These are phyloP conservation scores for Exocentrus adspersus DNA, from an alignment of 2,888 invertebrate species.

Conservation along the genomic window DNA sequence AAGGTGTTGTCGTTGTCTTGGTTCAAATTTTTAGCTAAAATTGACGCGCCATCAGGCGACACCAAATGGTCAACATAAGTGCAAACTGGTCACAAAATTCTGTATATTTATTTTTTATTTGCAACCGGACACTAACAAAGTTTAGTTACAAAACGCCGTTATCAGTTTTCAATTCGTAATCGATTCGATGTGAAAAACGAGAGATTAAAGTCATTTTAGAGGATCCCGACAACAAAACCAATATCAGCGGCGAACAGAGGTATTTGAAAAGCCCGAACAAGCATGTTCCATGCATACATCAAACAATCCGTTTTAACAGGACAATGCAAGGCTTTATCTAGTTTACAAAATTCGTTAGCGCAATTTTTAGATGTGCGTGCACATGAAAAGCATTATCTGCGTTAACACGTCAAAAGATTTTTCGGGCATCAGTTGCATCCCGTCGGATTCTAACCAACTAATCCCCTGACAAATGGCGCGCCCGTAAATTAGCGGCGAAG, in stretches of 20 bases:
- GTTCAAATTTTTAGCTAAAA: too few species aligned
- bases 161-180: slow-evolving; percentile 11
- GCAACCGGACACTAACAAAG: not conserved
- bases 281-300: slow-evolving; percentile 32
- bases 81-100: too few species aligned
- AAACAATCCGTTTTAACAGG: slow-evolving; percentile 33
- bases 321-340: slow-evolving; percentile 21
- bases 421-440: not conserved
- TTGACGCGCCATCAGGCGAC: too few species aligned
- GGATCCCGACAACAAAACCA: slow-evolving; percentile 30
- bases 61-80: too few species aligned
- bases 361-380: slow-evolving; percentile 12
- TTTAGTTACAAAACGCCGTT: not conserved
- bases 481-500: not conserved
- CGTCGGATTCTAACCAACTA: too few species aligned
- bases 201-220: slow-evolving; percentile 42
- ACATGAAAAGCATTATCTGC: not conserved
- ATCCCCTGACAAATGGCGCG: too few species aligned
- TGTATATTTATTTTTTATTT: too few species aligned
- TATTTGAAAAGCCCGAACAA: slow-evolving; percentile 37
- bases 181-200: slow-evolving; percentile 29
- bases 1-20: too few species aligned
- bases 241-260: slow-evolving; percentile 32
- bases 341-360: slow-evolving; percentile 30
- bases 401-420: slow-evolving; percentile 13